These are phyloP conservation scores for Channa striata DNA, from an alignment of 2,797 vertebrate species.

Conservation along the genomic window DNA sequence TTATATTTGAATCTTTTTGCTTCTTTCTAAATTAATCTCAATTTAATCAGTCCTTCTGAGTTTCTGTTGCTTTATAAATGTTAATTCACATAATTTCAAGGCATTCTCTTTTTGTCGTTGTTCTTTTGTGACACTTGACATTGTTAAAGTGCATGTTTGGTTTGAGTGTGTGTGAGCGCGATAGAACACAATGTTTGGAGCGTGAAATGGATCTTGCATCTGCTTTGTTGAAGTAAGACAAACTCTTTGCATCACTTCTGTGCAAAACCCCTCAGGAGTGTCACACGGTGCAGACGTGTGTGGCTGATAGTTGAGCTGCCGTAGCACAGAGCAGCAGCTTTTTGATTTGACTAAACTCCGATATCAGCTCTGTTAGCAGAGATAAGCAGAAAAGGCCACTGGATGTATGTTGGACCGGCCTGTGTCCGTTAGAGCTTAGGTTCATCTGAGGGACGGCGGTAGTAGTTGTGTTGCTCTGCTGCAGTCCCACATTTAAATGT, in stretches of 20 bases:
- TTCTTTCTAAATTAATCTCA: background rate
- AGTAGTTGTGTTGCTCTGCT: background rate
- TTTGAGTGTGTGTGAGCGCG: background rate
- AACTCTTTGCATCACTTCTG: slow-evolving; percentile 32
- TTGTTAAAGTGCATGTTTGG: slow-evolving; percentile 6
- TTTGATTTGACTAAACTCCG: slow-evolving; percentile 62
- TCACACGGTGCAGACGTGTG: slow-evolving; percentile 30
- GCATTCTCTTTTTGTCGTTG: background rate
- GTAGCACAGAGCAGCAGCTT: slow-evolving; percentile 15
- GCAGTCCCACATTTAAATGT: slow-evolving; percentile 13
- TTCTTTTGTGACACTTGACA: background rate
- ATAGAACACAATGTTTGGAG: background rate
- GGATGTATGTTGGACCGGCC: background rate
- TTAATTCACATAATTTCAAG: background rate
- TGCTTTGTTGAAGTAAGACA: background rate
- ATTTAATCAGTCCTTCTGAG: background rate
- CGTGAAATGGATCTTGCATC: background rate
- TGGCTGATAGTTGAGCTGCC: slow-evolving; percentile 43
- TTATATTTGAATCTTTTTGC: background rate
- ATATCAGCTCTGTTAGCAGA: slow-evolving; percentile 46
- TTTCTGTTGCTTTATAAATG: background rate
- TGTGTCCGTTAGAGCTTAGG: slow-evolving; percentile 7
- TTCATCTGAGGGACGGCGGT: background rate
- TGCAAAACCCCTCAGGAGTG: slow-evolving; percentile 34
- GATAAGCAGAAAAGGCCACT: slow-evolving; percentile 48